A percentile compares a stretch with the other conserved stretches of the same genome.
phyloP scores from a whole-genome alignment of 2,797 vertebrate species.

The Chloroceryle amazona region DNA sequence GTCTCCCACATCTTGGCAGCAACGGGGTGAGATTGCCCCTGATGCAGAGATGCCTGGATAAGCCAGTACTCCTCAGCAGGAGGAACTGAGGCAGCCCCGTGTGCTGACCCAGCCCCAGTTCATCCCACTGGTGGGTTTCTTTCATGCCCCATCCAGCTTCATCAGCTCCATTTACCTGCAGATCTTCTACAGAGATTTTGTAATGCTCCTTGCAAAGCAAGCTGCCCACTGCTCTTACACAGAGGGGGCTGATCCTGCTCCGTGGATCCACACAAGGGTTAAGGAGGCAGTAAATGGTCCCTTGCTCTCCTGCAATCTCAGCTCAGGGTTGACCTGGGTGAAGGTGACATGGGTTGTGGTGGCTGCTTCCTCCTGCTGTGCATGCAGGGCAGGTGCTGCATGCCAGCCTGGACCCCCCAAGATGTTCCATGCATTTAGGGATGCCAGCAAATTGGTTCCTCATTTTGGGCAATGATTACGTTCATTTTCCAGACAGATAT shows the following conservation, averaged over 20 bases:
- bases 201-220: not conserved
- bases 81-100: not conserved
- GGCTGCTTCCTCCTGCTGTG: not conserved
- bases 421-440: not conserved
- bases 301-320: not conserved
- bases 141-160: not conserved
- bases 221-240: not conserved
- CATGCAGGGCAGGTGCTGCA: fast-evolving
- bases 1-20: not conserved
- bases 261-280: not conserved
- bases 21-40: not conserved
- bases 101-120: not conserved
- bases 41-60: not conserved
- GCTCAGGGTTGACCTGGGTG: not conserved
- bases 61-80: not conserved
- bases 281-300: not conserved
- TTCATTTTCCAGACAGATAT: not conserved
- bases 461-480: not conserved
- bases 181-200: not conserved
- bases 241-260: not conserved
- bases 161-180: not conserved
- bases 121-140: not conserved
- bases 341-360: not conserved
- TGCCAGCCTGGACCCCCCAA: not conserved
- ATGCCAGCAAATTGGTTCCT: not conserved